Evolutionary conservation across 2,888 invertebrate genomes (phyloP).

Genomic region (Apamea epomidion): DNA sequence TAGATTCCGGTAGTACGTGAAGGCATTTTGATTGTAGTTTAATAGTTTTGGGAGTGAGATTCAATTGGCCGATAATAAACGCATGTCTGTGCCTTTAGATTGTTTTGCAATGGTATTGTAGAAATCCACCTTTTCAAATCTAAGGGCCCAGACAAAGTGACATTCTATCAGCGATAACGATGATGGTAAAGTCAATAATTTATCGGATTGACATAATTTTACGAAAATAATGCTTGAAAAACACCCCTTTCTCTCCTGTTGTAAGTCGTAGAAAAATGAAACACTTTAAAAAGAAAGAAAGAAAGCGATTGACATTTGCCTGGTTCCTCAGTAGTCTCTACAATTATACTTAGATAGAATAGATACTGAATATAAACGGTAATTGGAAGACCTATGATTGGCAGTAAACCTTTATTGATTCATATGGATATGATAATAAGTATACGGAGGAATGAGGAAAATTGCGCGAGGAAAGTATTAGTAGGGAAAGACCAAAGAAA

Average conservation of each 20-base stretch:
- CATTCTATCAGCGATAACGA: background rate
- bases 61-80: background rate
- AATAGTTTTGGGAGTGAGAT: background rate
- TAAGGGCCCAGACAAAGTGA: background rate
- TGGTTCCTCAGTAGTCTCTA: background rate
- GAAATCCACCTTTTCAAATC: background rate
- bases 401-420: background rate
- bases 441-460: background rate
- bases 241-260: too few relatives aligned
- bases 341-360: background rate
- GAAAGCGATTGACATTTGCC: background rate
- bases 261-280: background rate
- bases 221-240: background rate
- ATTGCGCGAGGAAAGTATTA: background rate
- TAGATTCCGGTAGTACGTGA: constrained; percentile 28
- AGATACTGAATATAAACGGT: background rate
- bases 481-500: background rate
- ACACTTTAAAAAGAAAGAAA: too few relatives aligned
- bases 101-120: background rate
- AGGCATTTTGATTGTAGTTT: constrained; percentile 33
- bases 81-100: background rate
- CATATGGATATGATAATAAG: background rate
- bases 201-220: background rate
- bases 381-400: background rate
- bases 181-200: background rate